Conservation (phyloP, 2,113 vertebrate species). For the Salvelinus sp. region DNA sequence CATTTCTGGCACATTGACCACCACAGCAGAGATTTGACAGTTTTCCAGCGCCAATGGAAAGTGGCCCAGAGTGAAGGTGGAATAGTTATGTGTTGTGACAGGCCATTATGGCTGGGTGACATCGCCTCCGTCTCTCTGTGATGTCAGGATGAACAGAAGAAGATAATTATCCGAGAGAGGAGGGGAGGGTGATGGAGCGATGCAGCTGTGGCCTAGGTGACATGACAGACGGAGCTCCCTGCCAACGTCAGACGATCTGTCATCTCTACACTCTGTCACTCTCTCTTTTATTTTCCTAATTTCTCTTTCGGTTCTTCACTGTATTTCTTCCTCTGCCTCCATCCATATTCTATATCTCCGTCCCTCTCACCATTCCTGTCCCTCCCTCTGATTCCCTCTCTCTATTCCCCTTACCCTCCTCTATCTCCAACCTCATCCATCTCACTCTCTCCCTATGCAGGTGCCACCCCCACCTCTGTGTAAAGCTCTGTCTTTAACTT, state of each 20-base stretch:
- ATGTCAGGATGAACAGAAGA: constrained; percentile 38
- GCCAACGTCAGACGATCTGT: background rate
- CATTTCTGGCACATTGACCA: too few species aligned
- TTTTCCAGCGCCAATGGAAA: too few species aligned
- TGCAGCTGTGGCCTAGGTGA: constrained; percentile 16
- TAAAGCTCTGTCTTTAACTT: constrained; percentile 7
- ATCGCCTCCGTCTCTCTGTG: constrained; percentile 33
- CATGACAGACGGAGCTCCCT: constrained; percentile 22
- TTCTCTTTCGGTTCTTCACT: background rate
- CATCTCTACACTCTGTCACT: constrained; percentile 6
- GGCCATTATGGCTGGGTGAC: constrained; percentile 34
- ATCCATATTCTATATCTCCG: background rate
- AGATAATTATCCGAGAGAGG: background rate
- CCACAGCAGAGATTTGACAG: background rate
- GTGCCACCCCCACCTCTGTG: background rate
- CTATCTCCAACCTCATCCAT: background rate
- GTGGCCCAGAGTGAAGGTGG: constrained; percentile 2
- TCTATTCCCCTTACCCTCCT: background rate
- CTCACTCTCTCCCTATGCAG: constrained; percentile 1
- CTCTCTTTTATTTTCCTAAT: background rate
- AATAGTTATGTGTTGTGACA: constrained; percentile 4
- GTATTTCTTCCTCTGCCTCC: background rate
- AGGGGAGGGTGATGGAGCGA: background rate
- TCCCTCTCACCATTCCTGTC: constrained; percentile 10
- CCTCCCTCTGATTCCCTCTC: background rate